Evolutionary conservation across 1,140 invertebrate genomes (phyloP), one percentile per base, ranked within the genome.

Genomic region (Eubasilissa regina): DNA sequence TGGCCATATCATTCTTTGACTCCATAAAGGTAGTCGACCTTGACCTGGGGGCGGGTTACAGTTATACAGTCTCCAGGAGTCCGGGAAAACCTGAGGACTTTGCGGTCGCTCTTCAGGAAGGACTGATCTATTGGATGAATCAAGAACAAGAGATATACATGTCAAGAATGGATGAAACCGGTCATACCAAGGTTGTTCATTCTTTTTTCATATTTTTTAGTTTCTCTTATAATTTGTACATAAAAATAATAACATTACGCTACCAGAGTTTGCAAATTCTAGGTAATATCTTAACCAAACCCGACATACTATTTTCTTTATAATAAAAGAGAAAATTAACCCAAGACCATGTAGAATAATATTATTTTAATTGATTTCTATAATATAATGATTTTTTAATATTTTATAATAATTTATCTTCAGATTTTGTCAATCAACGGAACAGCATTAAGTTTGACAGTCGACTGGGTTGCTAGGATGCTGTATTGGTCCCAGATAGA

Each of bases 401-500:
- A 35, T 35, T 35, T 35, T 35, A 35, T 35, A 15, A n/a, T 56
- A 56, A 62, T 68, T 62, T 68, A 3, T 96, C 77, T 85, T 92
- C 4, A 89, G 84, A 45, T 85, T 85, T 85, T 86, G 60, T 88
- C 93, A 10, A 89, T 96, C 19, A 92, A 93, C 70, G 91, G 92
- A 15, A 92, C 91, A 43, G 93, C 92, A 0, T 88, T 89, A 10
- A 93, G 93, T 81, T 85, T 98, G 8, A 92, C 93, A 8, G 89
- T 96, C 0, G 96, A 98, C 86, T 98, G 97, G 97, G 91, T 98
- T 10, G 92, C 93, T 53, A 90, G 95, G 62, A 92, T 93, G 58
- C 86, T 98, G 0, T 98, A 97, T 84, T 95, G 95, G 93, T 89
- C 93, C 0, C 94, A 96, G 86, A 84, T 87, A 3, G 89, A 90